Conservation (phyloP, 2,113 vertebrate species). For the Condylura cristata region DNA sequence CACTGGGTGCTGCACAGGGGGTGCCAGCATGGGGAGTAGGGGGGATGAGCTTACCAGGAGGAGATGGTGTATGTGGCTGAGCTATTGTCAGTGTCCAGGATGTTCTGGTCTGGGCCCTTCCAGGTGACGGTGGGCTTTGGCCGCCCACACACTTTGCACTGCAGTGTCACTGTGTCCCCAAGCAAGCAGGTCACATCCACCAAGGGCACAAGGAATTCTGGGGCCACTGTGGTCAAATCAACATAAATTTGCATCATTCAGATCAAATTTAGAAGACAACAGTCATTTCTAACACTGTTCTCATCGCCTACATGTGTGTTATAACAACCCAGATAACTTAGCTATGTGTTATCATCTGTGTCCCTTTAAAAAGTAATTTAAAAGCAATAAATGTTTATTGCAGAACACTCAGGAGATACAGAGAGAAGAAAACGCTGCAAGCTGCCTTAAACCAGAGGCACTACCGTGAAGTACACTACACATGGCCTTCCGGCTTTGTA, state of each 20-base stretch:
- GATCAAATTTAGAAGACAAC: not conserved
- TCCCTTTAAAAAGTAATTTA: not conserved
- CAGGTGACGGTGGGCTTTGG: slow-evolving; percentile 95
- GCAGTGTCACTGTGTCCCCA: slow-evolving; percentile 95
- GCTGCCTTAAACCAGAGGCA: not conserved
- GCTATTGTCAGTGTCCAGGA: slow-evolving; percentile 92
- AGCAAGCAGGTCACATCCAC: slow-evolving; percentile 95
- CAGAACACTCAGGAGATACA: slow-evolving; percentile 26
- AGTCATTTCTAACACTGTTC: not conserved
- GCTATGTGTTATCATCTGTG: not conserved
- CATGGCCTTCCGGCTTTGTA: not conserved
- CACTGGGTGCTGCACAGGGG: not conserved
- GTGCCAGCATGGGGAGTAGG: fast-evolving
- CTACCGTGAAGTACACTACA: not conserved
- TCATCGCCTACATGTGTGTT: not conserved
- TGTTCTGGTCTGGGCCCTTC: slow-evolving; percentile 96
- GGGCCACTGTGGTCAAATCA: slow-evolving; percentile 89
- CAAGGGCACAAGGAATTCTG: slow-evolving; percentile 96
- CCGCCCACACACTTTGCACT: slow-evolving; percentile 97
- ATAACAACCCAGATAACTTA: not conserved
- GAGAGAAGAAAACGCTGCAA: not conserved
- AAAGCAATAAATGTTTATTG: not conserved
- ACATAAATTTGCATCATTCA: not conserved
- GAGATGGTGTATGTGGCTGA: slow-evolving; percentile 82
- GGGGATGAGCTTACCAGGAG: slow-evolving; percentile 82